A percentile compares a stretch with the other conserved stretches of the same genome.
Conservation (phyloP, 2,113 vertebrate species). For the Sclerurus mexicanus region DNA sequence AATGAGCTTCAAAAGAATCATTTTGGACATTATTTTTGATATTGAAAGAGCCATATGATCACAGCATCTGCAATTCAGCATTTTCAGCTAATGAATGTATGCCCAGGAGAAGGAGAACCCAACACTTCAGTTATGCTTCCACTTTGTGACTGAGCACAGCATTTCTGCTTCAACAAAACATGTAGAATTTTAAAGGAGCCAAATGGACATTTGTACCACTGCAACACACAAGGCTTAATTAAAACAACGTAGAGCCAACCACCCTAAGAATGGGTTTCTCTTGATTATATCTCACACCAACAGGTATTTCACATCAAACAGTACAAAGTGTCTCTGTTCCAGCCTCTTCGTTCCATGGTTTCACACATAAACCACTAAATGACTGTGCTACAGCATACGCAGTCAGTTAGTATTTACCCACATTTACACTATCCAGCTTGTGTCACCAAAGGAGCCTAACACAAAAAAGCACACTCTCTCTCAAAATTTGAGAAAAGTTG, state of each 20-base stretch:
- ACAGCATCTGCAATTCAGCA: background rate
- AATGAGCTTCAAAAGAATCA: background rate
- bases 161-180: background rate
- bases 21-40: background rate
- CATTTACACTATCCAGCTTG: background rate
- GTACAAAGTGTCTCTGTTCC: background rate
- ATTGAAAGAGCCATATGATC: background rate
- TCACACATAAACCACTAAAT: background rate
- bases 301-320: background rate
- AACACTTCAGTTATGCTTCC: fast-evolving
- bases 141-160: background rate
- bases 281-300: background rate
- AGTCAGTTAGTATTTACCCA: background rate
- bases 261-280: background rate
- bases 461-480: background rate
- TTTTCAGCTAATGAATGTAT: background rate
- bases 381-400: background rate
- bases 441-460: background rate
- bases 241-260: background rate
- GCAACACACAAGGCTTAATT: background rate
- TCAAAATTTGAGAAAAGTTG: background rate
- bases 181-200: fast-evolving
- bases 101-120: background rate
- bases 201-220: background rate
- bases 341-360: background rate